These are phyloP conservation scores for Oncorhynchus mykiss DNA, from an alignment of 2,113 vertebrate genomes.

Conservation along the genomic window DNA sequence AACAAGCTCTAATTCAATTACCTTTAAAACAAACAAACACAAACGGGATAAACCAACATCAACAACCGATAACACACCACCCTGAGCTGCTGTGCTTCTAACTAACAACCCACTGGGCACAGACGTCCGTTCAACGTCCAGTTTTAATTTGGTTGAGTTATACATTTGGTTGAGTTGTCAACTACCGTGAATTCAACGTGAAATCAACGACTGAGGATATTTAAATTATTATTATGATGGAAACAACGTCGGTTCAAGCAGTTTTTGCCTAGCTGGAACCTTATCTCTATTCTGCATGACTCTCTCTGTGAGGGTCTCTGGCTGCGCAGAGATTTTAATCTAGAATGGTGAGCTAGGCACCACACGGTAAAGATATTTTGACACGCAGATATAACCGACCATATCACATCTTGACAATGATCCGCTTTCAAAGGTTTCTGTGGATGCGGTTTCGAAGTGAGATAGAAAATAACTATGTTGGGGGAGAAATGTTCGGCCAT, in stretches of 20 bases:
- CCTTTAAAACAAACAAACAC: neutral
- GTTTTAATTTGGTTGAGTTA: too few species aligned
- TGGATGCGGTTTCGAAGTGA: neutral
- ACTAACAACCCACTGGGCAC: neutral
- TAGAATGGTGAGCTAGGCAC: slow-evolving; percentile 37
- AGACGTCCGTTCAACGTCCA: too few species aligned
- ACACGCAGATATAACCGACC: neutral
- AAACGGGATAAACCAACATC: slow-evolving; percentile 15
- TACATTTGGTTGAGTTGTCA: too few species aligned
- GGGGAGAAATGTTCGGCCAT: neutral
- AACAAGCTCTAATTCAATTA: neutral
- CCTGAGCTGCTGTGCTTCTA: slow-evolving; percentile 7
- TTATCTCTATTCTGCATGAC: neutral
- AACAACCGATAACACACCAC: slow-evolving; percentile 26
- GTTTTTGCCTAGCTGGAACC: too few species aligned
- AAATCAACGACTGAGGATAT: too few species aligned
- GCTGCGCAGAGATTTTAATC: slow-evolving; percentile 29
- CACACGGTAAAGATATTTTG: slow-evolving; percentile 20
- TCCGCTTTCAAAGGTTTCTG: neutral
- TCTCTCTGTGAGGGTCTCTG: slow-evolving; percentile 27
- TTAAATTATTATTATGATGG: too few species aligned
- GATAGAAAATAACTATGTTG: neutral
- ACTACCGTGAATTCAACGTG: too few species aligned
- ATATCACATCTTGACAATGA: neutral
- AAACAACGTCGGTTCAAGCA: too few species aligned